phyloP scores from a whole-genome alignment of 2,113 vertebrate species.

The Archocentrus centrarchus region DNA sequence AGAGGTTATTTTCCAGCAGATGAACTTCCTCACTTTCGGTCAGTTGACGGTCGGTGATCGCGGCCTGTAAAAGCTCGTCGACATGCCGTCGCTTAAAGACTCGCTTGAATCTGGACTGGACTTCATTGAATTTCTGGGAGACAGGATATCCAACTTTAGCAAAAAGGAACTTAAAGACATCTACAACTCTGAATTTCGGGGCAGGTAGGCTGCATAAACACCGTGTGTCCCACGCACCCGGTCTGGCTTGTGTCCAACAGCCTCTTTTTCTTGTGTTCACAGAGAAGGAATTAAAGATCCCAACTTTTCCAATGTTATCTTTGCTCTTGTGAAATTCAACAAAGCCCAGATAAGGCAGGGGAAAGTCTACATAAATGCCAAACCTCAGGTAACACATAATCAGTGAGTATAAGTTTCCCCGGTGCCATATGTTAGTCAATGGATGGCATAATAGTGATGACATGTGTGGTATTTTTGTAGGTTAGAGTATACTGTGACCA shows the following conservation, averaged over 20 bases:
- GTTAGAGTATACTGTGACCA: slow-evolving; percentile 73
- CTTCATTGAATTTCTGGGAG: slow-evolving; percentile 85
- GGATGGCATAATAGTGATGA: not conserved
- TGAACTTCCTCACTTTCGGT: slow-evolving; percentile 24
- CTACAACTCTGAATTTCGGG: slow-evolving; percentile 86
- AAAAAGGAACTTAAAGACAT: slow-evolving; percentile 80
- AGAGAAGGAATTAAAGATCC: slow-evolving; percentile 79
- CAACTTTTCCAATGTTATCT: slow-evolving; percentile 79
- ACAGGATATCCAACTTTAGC: slow-evolving; percentile 64
- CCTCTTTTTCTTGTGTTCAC: not conserved
- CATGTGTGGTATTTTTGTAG: slow-evolving; percentile 38
- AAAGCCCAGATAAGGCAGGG: slow-evolving; percentile 51
- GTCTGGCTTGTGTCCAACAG: not conserved
- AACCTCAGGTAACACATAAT: slow-evolving; percentile 58
- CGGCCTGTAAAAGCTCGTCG: not conserved
- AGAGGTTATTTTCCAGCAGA: not conserved
- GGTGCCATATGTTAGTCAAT: not conserved
- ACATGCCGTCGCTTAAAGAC: slow-evolving; percentile 67
- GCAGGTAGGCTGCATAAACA: slow-evolving; percentile 47
- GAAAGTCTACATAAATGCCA: slow-evolving; percentile 54
- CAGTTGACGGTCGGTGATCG: not conserved
- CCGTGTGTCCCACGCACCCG: too few relatives aligned
- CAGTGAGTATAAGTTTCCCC: not conserved
- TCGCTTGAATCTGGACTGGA: slow-evolving; percentile 74
- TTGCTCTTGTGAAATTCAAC: slow-evolving; percentile 71